Evolutionary conservation across 2,113 vertebrate genomes (phyloP).

Genomic region (Fulica atra): DNA sequence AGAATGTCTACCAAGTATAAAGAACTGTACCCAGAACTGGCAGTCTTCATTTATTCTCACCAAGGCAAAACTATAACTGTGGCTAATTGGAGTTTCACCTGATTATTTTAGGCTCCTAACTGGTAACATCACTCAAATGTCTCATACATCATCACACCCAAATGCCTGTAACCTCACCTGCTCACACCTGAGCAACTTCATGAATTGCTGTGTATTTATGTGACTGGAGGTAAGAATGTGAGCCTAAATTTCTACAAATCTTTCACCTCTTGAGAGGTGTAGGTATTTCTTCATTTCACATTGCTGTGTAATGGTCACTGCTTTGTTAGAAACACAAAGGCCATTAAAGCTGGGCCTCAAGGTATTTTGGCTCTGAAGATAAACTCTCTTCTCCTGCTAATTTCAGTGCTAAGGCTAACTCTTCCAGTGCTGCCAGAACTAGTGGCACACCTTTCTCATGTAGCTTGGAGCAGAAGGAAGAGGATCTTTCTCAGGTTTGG

Average conservation of each 20-base stretch:
- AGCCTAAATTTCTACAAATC: background rate
- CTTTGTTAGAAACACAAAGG: background rate
- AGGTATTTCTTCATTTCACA: background rate
- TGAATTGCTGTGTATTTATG: background rate
- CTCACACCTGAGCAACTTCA: background rate
- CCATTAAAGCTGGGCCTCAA: background rate
- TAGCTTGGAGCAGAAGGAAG: background rate
- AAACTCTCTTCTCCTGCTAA: background rate
- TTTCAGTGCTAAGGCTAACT: background rate
- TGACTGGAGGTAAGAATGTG: background rate
- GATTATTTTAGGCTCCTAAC: background rate
- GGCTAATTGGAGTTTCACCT: background rate
- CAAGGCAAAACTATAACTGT: background rate
- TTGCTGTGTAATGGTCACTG: background rate
- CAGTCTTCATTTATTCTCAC: background rate
- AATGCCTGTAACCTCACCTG: background rate
- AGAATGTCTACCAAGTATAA: background rate
- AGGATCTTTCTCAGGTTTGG: background rate
- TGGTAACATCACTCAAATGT: background rate
- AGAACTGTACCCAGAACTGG: background rate
- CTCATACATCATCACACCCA: rapidly evolving
- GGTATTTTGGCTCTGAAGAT: background rate
- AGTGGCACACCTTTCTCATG: background rate
- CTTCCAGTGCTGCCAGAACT: background rate
- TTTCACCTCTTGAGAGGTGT: background rate